A percentile compares a stretch with the other conserved stretches of the same genome.
phyloP scores from a whole-genome alignment of 2,888 invertebrate species.

The Chrysolina americana region DNA sequence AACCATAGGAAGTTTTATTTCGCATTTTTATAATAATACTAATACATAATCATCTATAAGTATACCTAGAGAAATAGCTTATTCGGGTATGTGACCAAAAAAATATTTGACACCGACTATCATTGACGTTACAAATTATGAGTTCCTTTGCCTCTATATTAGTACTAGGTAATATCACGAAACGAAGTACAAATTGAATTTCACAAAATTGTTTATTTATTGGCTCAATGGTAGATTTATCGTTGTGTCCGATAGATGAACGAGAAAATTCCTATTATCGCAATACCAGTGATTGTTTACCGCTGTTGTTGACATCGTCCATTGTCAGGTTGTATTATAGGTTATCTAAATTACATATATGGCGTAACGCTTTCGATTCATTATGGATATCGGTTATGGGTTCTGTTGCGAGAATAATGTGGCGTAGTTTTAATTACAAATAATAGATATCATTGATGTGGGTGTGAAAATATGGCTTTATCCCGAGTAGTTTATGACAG shows the following conservation, averaged over 20 bases:
- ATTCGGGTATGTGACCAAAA: too few species aligned
- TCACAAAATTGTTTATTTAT: not conserved
- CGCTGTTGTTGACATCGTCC: constrained; percentile 11
- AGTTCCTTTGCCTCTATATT: not conserved
- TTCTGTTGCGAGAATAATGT: not conserved
- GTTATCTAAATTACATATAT: constrained; percentile 21
- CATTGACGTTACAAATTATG: too few species aligned
- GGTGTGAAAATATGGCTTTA: not conserved
- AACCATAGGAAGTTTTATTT: too few species aligned
- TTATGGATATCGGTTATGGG: not conserved
- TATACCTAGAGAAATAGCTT: too few species aligned
- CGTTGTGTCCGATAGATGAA: constrained; percentile 17
- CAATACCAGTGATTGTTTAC: constrained; percentile 26
- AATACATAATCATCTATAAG: too few species aligned
- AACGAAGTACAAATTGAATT: not conserved
- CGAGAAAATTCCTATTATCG: constrained; percentile 4
- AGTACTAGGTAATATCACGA: not conserved
- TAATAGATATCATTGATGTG: not conserved
- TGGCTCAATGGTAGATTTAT: not conserved
- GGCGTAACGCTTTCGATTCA: constrained; percentile 13
- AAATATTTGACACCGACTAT: too few species aligned
- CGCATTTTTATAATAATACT: too few species aligned
- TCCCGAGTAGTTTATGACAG: not conserved
- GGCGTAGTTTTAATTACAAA: not conserved
- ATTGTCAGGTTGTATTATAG: constrained; percentile 24